Evolutionary conservation across 2,797 vertebrate species (phyloP).

Genomic region (Rhinophrynus dorsalis): DNA sequence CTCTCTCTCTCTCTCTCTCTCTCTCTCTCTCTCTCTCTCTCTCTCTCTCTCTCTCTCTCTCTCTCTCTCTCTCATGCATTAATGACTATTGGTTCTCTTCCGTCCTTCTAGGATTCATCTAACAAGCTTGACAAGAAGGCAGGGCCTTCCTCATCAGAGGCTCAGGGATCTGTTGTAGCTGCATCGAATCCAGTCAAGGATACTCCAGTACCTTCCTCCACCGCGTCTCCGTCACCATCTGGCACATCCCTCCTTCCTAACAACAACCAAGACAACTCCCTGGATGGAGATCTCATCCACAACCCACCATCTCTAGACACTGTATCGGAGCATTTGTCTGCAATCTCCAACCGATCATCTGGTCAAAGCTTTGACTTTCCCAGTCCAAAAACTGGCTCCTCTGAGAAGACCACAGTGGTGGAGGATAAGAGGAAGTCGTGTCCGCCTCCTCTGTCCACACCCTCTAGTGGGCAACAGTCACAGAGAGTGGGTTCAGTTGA

Average conservation of each 20-base stretch:
- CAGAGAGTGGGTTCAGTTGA: conserved; percentile 77
- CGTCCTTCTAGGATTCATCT: conserved; percentile 66
- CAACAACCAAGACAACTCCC: conserved; percentile 65
- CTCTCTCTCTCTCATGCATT: no score
- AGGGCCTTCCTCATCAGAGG: conserved; percentile 57
- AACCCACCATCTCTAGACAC: conserved; percentile 64
- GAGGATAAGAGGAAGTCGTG: conserved; percentile 71
- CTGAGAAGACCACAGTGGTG: conserved; percentile 60
- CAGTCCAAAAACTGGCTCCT: conserved; percentile 1
- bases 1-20: no score
- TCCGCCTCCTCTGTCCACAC: conserved; percentile 48
- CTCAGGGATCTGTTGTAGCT: conserved; percentile 53
- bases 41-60: no score
- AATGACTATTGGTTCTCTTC: no score
- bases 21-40: no score
- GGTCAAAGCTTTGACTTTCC: conserved; percentile 40
- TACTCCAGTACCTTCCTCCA: conserved; percentile 50
- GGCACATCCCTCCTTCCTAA: conserved; percentile 51
- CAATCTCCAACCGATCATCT: conserved; percentile 56
- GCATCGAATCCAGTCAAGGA: conserved; percentile 59
- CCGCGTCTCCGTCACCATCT: conserved; percentile 49
- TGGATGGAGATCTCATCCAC: conserved; percentile 67
- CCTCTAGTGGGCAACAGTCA: conserved; percentile 61
- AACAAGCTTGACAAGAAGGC: conserved; percentile 72
- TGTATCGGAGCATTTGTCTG: conserved; percentile 67